These are phyloP conservation scores for Eleginops maclovinus DNA, from an alignment of 2,113 vertebrate species.

Conservation along the genomic window DNA sequence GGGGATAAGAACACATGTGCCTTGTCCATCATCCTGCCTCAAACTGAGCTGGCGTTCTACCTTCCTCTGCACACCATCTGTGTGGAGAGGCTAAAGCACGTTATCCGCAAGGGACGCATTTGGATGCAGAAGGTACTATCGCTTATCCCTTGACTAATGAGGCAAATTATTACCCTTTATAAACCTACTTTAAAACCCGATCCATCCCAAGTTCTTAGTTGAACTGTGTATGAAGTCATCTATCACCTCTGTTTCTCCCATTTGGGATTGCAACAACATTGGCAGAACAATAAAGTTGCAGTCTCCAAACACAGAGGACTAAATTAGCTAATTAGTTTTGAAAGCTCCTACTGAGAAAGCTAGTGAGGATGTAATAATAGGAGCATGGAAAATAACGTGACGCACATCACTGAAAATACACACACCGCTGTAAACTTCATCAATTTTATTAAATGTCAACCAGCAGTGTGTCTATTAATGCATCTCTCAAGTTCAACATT, in stretches of 20 bases:
- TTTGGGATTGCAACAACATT: conserved; percentile 33
- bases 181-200: background rate
- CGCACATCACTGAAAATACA: background rate
- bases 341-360: conserved; percentile 26
- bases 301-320: conserved; percentile 25
- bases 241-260: conserved; percentile 26
- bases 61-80: conserved; percentile 94
- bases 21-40: conserved; percentile 94
- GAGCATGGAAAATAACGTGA: conserved; percentile 3
- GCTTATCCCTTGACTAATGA: background rate
- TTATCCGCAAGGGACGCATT: conserved; percentile 96
- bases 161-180: conserved; percentile 1
- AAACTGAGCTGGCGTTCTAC: conserved; percentile 94
- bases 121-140: conserved; percentile 97
- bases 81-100: conserved; percentile 94
- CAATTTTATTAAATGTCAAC: background rate
- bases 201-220: conserved; percentile 7
- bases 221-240: conserved; percentile 29
- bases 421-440: background rate
- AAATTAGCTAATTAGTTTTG: conserved; percentile 42
- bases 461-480: background rate
- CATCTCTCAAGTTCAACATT: background rate
- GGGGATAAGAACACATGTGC: conserved; percentile 97
- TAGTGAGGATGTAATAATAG: conserved; percentile 37
- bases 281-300: conserved; percentile 41